Evolutionary conservation across 2,888 invertebrate genomes (phyloP), one percentile per base, ranked within the genome.

Genomic region (Rhingia campestris): DNA sequence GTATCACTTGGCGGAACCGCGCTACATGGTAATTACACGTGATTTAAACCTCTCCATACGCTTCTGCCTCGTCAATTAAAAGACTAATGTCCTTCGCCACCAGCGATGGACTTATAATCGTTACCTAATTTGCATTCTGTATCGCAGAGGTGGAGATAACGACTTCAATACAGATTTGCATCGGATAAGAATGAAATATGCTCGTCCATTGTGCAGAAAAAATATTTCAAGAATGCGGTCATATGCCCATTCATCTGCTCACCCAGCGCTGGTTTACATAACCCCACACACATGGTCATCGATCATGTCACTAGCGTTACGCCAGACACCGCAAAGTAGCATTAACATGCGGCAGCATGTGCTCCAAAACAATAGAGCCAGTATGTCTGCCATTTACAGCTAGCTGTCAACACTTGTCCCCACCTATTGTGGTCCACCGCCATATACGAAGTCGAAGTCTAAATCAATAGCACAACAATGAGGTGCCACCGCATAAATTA

Each of bases 401-500:
- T 67, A 12, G 54, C 76, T 76, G 53, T 76, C 67, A 69, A 67
- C 76, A 76, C 76, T 69, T 69, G 74, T 66, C 47, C 58, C 74
- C 56, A 41, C 64, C 76, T 35, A 61, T 76, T 76, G 70, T 70
- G 63, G 39, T 63, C 22, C 63, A 63, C 54, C 63, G 41, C 77
- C 70, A 70, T 58, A 64, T 77, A 51, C 10, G 51, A 51, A 1
- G 35, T 30, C 63, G 51, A 35, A 6, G 41, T 10, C 70, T 59
- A 37, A 49, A 7, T 58, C 64, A 58, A 59, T 58, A 22, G 53
- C 59, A 33, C 22, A 76, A 66, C 81, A 70, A 54, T 66, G 64
- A 76, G 66, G 66, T 64, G 70, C 64, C 81, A 72, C 53, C 66
- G 63, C 66, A 76, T 81, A 76, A 81, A 76, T 76, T 76, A 81